Evolutionary conservation across 1,140 invertebrate genomes (phyloP).

Genomic region (Chrysopa pallens): DNA sequence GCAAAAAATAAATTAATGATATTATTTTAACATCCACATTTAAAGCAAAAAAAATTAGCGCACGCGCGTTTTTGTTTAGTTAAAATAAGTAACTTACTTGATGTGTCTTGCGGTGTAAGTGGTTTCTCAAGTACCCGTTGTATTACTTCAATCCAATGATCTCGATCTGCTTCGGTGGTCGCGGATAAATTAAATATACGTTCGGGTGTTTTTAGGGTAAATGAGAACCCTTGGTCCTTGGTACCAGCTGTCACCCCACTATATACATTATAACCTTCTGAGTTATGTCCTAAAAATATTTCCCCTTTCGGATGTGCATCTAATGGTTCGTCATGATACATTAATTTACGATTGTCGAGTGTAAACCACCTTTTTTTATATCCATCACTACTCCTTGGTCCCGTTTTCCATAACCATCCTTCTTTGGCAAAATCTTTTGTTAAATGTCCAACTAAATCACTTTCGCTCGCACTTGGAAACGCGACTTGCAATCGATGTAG

Average conservation of each 20-base stretch:
- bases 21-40: slow-evolving; percentile 2
- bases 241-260: slow-evolving; percentile 44
- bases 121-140: slow-evolving; percentile 57
- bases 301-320: slow-evolving; percentile 81
- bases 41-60: slow-evolving; percentile 3
- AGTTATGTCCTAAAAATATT: slow-evolving; percentile 61
- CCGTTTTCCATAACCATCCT: slow-evolving; percentile 82
- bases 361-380: slow-evolving; percentile 79
- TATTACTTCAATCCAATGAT: slow-evolving; percentile 62
- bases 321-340: slow-evolving; percentile 75
- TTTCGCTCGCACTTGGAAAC: slow-evolving; percentile 57
- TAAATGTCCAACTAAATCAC: slow-evolving; percentile 53
- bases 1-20: slow-evolving; percentile 2
- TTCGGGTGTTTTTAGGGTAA: slow-evolving; percentile 72
- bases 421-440: slow-evolving; percentile 67
- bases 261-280: slow-evolving; percentile 52
- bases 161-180: slow-evolving; percentile 52
- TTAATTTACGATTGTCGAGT: slow-evolving; percentile 71
- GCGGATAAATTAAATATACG: slow-evolving; percentile 69
- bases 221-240: slow-evolving; percentile 59
- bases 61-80: slow-evolving; percentile 1
- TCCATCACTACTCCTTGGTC: slow-evolving; percentile 55
- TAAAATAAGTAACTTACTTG: slow-evolving; percentile 35
- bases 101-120: slow-evolving; percentile 60
- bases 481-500: slow-evolving; percentile 65